These are phyloP conservation scores for Haemorhous mexicanus DNA, from an alignment of 2,113 vertebrate genomes.

Conservation along the genomic window DNA sequence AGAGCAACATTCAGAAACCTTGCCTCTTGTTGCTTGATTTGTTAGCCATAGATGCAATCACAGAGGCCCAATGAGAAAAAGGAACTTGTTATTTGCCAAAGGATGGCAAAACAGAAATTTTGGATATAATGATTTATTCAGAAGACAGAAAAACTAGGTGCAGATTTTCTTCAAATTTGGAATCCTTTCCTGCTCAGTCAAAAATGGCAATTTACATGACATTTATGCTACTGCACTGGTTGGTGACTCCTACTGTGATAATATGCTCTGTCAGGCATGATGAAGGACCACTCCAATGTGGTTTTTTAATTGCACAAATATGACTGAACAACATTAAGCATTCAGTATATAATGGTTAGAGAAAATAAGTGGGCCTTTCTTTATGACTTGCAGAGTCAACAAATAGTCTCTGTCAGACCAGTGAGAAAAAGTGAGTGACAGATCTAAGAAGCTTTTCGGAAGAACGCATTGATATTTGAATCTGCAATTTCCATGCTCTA, in stretches of 20 bases:
- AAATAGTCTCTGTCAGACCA: constrained; percentile 13
- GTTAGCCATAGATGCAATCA: not conserved
- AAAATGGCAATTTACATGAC: not conserved
- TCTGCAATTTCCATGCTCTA: constrained; percentile 35
- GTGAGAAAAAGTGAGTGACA: constrained; percentile 44
- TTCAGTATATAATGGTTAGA: not conserved
- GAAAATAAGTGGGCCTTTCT: constrained; percentile 41
- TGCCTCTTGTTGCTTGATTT: not conserved
- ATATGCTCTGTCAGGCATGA: not conserved
- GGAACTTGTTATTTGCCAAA: not conserved
- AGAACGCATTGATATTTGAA: constrained; percentile 45
- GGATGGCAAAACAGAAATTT: not conserved
- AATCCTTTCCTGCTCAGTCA: not conserved
- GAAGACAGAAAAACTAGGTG: not conserved
- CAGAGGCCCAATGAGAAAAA: not conserved
- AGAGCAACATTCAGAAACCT: not conserved
- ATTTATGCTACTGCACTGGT: not conserved
- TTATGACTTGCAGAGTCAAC: not conserved
- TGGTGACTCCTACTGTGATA: not conserved
- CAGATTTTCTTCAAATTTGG: not conserved
- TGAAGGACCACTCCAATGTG: not conserved
- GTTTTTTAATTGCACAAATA: not conserved
- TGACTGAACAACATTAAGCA: not conserved
- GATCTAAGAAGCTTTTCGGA: constrained; percentile 27
- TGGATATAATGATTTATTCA: not conserved